Evolutionary conservation across 64 coral and sea anemone genomes (phyloP).

Genomic region (Cladopsammia gracilis): DNA sequence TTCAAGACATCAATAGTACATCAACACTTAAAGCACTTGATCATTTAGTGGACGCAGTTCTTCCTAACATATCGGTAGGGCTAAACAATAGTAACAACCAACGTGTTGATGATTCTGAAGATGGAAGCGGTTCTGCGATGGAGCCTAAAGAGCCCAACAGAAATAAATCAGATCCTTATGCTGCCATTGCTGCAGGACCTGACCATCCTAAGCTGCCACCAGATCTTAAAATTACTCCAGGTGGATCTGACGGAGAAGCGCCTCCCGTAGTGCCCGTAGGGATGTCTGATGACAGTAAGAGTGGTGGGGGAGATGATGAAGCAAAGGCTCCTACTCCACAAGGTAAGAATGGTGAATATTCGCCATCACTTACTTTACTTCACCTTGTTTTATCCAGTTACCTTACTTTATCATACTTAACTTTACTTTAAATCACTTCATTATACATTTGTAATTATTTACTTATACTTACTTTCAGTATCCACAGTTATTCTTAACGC

Average conservation of each 20-base stretch:
- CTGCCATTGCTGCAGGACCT: conserved; percentile 72
- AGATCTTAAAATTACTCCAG: conserved; percentile 49
- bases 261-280: conserved; percentile 58
- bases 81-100: neutral
- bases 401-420: too few relatives aligned
- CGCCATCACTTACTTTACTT: neutral
- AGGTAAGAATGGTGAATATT: neutral
- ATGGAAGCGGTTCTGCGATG: conserved; percentile 25
- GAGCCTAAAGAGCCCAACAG: neutral
- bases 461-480: too few relatives aligned
- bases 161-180: conserved; percentile 70
- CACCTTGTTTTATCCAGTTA: too few relatives aligned
- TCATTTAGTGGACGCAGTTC: neutral
- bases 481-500: too few relatives aligned
- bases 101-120: conserved; percentile 3
- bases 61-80: conserved; percentile 1
- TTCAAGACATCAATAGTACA: conserved; percentile 11
- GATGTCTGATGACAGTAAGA: conserved; percentile 26
- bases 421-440: too few relatives aligned
- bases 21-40: neutral
- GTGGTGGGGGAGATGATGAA: neutral
- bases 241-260: conserved; percentile 23
- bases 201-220: conserved; percentile 70
- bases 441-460: too few relatives aligned
- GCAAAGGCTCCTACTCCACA: neutral